phyloP scores from a whole-genome alignment of 37 sponge, comb jelly and placozoan species.

The Cliona cf. orientalis region DNA sequence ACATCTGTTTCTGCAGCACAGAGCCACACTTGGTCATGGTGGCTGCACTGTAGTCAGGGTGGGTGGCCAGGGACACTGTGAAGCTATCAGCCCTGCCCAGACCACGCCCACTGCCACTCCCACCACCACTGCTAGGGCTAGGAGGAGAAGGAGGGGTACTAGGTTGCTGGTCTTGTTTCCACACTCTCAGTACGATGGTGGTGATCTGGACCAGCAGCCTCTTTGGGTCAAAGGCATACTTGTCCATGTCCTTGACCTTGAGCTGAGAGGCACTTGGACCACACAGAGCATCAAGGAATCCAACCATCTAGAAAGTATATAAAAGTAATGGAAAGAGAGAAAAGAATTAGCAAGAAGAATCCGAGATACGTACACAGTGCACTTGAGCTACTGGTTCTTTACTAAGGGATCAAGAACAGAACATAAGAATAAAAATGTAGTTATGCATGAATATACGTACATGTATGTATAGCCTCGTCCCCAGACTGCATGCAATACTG shows the following conservation, averaged over 20 bases:
- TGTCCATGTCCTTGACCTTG: slow-evolving; percentile 75
- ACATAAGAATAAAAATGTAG: too few relatives aligned
- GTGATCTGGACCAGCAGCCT: slow-evolving; percentile 54
- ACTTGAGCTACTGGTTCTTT: too few relatives aligned
- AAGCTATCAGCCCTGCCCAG: slow-evolving; percentile 44
- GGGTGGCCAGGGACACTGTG: slow-evolving; percentile 36
- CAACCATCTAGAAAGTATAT: slow-evolving; percentile 55
- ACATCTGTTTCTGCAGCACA: slow-evolving; percentile 39
- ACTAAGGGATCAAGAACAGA: too few relatives aligned
- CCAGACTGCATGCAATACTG: too few relatives aligned
- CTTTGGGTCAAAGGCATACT: slow-evolving; percentile 68
- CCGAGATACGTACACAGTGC: too few relatives aligned
- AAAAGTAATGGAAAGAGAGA: not conserved
- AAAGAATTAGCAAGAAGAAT: not conserved
- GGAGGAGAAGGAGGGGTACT: not conserved
- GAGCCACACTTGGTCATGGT: slow-evolving; percentile 45
- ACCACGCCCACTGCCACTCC: too few relatives aligned
- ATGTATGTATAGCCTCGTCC: too few relatives aligned
- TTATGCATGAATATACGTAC: too few relatives aligned
- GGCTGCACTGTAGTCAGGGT: slow-evolving; percentile 69
- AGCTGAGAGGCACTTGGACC: slow-evolving; percentile 73
- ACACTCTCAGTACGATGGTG: slow-evolving; percentile 43
- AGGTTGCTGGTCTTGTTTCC: slow-evolving; percentile 26
- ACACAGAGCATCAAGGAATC: slow-evolving; percentile 84
- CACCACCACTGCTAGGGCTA: too few relatives aligned